phyloP scores from a whole-genome alignment of 2,888 invertebrate species.

The Phaedon cochleariae region DNA sequence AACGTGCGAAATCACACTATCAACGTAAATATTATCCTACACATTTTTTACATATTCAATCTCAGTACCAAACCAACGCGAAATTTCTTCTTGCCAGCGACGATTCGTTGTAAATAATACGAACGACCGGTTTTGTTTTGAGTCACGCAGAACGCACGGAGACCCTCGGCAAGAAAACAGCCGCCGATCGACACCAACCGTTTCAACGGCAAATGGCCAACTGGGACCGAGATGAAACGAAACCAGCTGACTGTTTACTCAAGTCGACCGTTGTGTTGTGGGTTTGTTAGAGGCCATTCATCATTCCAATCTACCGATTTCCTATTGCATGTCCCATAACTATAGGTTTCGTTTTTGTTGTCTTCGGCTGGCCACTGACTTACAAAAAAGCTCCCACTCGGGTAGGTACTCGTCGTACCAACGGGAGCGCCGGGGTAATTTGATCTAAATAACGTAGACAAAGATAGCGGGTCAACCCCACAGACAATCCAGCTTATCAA shows the following conservation, averaged over 20 bases:
- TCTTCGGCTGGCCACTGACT: too few relatives aligned
- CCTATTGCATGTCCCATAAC: too few relatives aligned
- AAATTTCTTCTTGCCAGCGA: too few relatives aligned
- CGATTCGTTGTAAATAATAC: not conserved
- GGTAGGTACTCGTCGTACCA: too few relatives aligned
- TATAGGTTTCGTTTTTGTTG: too few relatives aligned
- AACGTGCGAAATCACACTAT: not conserved
- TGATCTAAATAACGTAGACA: too few relatives aligned
- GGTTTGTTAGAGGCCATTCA: not conserved
- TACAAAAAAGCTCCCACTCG: too few relatives aligned
- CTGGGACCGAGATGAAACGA: slow-evolving; percentile 15
- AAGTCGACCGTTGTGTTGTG: slow-evolving; percentile 6
- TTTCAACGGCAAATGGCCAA: slow-evolving; percentile 16
- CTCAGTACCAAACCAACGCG: not conserved
- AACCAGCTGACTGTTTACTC: slow-evolving; percentile 18
- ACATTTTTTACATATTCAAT: not conserved
- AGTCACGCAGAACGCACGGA: not conserved
- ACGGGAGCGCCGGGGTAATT: too few relatives aligned
- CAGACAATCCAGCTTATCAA: too few relatives aligned
- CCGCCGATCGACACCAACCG: slow-evolving; percentile 14
- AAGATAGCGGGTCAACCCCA: too few relatives aligned
- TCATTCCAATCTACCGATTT: not conserved
- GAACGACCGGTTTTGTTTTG: not conserved
- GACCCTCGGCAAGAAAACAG: not conserved
- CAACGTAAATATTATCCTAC: too few relatives aligned